phyloP scores from a whole-genome alignment of 1,140 invertebrate genomes.

The Drosophila melanica region DNA sequence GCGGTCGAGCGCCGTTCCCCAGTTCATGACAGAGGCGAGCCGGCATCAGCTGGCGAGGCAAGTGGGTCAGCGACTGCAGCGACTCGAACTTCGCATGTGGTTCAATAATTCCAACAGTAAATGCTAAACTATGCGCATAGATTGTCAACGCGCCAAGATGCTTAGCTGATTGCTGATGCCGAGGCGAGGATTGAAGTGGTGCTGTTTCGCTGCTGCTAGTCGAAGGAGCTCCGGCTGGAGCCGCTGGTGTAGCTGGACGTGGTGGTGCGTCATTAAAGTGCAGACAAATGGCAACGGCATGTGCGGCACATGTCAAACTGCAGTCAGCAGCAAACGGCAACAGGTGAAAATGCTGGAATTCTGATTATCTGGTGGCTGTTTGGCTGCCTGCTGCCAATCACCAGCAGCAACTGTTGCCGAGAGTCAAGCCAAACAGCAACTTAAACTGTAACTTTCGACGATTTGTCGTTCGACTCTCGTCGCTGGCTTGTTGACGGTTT shows the following conservation, averaged over 20 bases:
- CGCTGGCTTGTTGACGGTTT: slow-evolving; percentile 43
- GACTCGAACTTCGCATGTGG: slow-evolving; percentile 61
- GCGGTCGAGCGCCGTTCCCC: not conserved
- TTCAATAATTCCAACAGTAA: slow-evolving; percentile 66
- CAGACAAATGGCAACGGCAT: slow-evolving; percentile 81
- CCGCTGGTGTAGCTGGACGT: slow-evolving; percentile 28
- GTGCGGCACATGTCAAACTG: slow-evolving; percentile 79
- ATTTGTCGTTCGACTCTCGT: slow-evolving; percentile 70
- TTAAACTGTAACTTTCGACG: slow-evolving; percentile 82
- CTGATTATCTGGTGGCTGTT: slow-evolving; percentile 68
- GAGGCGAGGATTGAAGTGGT: slow-evolving; percentile 55
- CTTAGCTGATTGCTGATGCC: slow-evolving; percentile 55
- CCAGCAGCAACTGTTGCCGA: slow-evolving; percentile 35
- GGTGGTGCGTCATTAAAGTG: slow-evolving; percentile 79
- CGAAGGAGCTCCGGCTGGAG: slow-evolving; percentile 40
- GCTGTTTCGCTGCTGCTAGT: slow-evolving; percentile 4
- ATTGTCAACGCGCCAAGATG: slow-evolving; percentile 65
- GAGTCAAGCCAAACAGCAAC: slow-evolving; percentile 45
- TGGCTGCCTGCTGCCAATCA: slow-evolving; percentile 36
- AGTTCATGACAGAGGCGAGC: slow-evolving; percentile 16
- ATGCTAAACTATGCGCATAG: slow-evolving; percentile 73
- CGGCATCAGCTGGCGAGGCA: slow-evolving; percentile 36
- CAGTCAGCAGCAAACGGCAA: slow-evolving; percentile 70
- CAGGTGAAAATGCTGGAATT: slow-evolving; percentile 82
- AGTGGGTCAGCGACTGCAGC: slow-evolving; percentile 48